A percentile compares a stretch with the other conserved stretches of the same genome.
phyloP scores from a whole-genome alignment of 2,113 vertebrate species.

The Rhabdomys dilectus region DNA sequence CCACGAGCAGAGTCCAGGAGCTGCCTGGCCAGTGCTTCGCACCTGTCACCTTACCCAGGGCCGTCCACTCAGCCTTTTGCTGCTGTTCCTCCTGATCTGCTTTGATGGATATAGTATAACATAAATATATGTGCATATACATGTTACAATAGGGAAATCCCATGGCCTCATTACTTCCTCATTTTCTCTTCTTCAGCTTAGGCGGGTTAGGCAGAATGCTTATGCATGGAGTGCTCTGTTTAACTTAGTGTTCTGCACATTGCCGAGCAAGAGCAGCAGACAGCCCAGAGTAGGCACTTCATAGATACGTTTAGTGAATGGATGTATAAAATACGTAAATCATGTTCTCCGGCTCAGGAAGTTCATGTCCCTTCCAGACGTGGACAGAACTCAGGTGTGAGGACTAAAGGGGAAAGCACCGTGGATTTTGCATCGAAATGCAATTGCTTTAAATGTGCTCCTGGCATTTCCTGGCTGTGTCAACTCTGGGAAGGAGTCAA shows the following conservation, averaged over 20 bases:
- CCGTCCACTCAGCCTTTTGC: not conserved
- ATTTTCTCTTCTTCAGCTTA: not conserved
- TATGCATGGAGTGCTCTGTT: not conserved
- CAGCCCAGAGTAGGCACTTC: not conserved
- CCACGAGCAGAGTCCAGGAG: not conserved
- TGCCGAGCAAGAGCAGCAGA: not conserved
- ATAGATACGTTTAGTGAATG: constrained; percentile 6
- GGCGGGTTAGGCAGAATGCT: constrained; percentile 20
- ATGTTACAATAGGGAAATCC: not conserved
- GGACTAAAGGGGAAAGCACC: not conserved
- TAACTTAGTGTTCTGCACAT: constrained; percentile 44
- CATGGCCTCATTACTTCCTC: not conserved
- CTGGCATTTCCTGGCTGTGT: not conserved
- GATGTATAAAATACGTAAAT: constrained; percentile 43
- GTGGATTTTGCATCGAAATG: constrained; percentile 20
- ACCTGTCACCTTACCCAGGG: not conserved
- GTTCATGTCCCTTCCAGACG: not conserved
- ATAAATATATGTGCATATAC: not conserved
- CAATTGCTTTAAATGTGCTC: not conserved
- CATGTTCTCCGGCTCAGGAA: constrained; percentile 25
- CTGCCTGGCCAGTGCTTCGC: not conserved
- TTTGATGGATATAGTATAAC: not conserved
- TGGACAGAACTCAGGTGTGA: not conserved
- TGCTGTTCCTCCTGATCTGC: not conserved
- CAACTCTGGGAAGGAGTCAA: constrained; percentile 28